Evolutionary conservation across 2,113 vertebrate genomes (phyloP).

Genomic region (Gracilinanus agilis): DNA sequence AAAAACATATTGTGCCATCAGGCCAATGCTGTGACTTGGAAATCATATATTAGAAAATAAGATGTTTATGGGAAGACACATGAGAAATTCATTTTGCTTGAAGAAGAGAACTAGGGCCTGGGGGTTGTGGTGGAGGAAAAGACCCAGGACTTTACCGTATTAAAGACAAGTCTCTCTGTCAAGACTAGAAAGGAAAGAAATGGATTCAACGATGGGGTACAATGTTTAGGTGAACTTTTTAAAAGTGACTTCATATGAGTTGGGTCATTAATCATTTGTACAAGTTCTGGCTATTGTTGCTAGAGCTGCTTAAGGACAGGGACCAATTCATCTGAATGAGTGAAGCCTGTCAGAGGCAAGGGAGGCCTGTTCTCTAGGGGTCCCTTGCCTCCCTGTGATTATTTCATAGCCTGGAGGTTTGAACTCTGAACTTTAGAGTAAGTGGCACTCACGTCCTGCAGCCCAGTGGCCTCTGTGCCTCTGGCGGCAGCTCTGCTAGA

Average conservation of each 20-base stretch:
- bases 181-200: not conserved
- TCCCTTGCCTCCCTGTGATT: not conserved
- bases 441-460: not conserved
- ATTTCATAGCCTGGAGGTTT: not conserved
- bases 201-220: conserved; percentile 15
- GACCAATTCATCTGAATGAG: not conserved
- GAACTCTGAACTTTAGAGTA: not conserved
- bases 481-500: not conserved
- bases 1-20: not conserved
- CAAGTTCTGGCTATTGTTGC: not conserved
- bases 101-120: not conserved
- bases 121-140: not conserved
- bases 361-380: not conserved
- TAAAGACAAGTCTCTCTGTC: not conserved
- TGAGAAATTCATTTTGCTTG: not conserved
- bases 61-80: not conserved
- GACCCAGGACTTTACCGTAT: conserved; percentile 44
- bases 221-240: not conserved
- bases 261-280: not conserved
- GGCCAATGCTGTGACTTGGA: not conserved
- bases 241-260: not conserved
- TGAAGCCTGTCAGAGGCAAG: not conserved
- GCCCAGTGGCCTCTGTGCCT: not conserved
- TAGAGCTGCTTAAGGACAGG: not conserved
- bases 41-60: not conserved